Conservation (phyloP, 2,113 vertebrate species). For the Monopterus albus region DNA sequence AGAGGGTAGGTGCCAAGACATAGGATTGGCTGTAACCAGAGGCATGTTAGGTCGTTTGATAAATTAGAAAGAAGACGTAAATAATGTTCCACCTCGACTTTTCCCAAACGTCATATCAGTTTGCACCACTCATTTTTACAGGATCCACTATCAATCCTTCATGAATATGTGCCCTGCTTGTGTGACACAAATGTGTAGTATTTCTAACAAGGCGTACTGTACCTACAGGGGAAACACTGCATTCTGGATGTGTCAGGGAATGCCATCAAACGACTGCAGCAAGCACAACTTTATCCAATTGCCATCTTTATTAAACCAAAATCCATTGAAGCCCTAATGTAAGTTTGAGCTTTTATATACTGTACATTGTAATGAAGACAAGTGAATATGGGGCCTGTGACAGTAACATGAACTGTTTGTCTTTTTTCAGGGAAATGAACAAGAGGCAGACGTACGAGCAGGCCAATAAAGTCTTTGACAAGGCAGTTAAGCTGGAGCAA, state of each 20-base stretch:
- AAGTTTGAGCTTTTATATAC: constrained; percentile 73
- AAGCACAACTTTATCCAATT: constrained; percentile 98
- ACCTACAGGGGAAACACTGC: constrained; percentile 94
- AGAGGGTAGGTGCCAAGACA: constrained; percentile 85
- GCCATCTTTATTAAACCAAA: constrained; percentile 99
- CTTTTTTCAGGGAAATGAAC: constrained; percentile 94
- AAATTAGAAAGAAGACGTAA: neutral
- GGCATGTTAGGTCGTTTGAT: no score
- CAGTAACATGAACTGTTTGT: constrained; percentile 9
- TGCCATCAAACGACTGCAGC: constrained; percentile 98
- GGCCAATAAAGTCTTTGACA: constrained; percentile 98
- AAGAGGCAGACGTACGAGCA: constrained; percentile 98
- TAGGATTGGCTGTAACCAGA: constrained; percentile 3
- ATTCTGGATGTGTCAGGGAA: constrained; percentile 99
- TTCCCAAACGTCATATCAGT: neutral
- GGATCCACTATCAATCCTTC: neutral
- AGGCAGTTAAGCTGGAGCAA: constrained; percentile 98
- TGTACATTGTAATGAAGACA: no score
- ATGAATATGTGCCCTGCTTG: neutral
- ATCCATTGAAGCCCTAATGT: constrained; percentile 98
- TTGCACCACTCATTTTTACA: neutral
- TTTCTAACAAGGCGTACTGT: neutral
- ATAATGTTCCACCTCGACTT: neutral
- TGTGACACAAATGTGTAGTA: neutral
- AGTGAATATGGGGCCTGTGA: neutral